Evolutionary conservation across 2,888 invertebrate species (phyloP).

Genomic region (Ganaspis brasiliensis): DNA sequence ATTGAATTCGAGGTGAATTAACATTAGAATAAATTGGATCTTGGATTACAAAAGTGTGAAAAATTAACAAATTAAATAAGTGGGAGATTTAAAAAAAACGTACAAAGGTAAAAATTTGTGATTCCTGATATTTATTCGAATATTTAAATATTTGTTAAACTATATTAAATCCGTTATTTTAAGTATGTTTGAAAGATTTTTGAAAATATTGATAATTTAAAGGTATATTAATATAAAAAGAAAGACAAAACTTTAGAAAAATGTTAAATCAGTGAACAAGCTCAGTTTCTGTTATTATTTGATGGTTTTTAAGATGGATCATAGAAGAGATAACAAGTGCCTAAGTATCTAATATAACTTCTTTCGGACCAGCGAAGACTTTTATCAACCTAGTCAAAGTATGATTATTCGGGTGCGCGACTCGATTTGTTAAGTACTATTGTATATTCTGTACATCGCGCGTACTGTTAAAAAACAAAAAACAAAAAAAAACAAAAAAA

Average conservation of each 20-base stretch:
- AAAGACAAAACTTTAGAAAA: neutral
- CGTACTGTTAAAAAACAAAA: too few relatives aligned
- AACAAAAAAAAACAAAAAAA: too few relatives aligned
- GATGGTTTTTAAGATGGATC: constrained; percentile 65
- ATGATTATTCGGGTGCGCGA: constrained; percentile 63
- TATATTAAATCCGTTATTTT: too few relatives aligned
- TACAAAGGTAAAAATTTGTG: too few relatives aligned
- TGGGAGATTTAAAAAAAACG: too few relatives aligned
- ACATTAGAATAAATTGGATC: too few relatives aligned
- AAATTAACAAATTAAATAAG: too few relatives aligned
- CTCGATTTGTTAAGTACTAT: constrained; percentile 37
- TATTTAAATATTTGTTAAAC: neutral
- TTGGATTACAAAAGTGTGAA: too few relatives aligned
- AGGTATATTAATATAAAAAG: constrained; percentile 12
- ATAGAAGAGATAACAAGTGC: constrained; percentile 79
- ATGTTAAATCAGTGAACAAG: constrained; percentile 28
- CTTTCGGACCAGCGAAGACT: constrained; percentile 80
- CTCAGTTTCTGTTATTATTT: constrained; percentile 24
- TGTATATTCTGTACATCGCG: constrained; percentile 35
- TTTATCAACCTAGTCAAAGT: constrained; percentile 76
- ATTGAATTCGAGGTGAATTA: too few relatives aligned
- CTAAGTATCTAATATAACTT: constrained; percentile 79
- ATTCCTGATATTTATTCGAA: too few relatives aligned
- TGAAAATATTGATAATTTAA: neutral
- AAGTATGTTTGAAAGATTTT: neutral